A percentile compares a stretch with the other conserved stretches of the same genome.
phyloP scores from a whole-genome alignment of 2,888 invertebrate genomes.

The Unio delphinus region DNA sequence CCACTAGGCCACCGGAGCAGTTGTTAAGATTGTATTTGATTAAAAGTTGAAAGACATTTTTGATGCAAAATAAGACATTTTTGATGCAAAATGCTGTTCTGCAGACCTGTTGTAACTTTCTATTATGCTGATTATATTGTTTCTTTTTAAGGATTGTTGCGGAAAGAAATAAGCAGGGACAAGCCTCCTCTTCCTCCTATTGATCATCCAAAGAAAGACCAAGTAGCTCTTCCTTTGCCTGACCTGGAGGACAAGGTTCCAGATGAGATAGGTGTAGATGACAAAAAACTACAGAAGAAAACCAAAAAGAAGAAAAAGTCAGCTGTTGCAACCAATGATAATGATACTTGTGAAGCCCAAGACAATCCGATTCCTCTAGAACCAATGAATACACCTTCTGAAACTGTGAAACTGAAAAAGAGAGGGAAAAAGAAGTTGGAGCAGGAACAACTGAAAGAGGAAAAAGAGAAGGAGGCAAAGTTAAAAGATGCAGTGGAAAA shows the following conservation, averaged over 20 bases:
- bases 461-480: conserved; percentile 11
- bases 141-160: conserved; percentile 27
- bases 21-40: too few relatives aligned
- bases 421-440: conserved; percentile 16
- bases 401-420: conserved; percentile 13
- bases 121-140: too few relatives aligned
- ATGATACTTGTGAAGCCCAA: conserved; percentile 8
- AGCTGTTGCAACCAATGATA: too few relatives aligned
- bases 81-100: too few relatives aligned
- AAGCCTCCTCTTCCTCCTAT: conserved; percentile 34
- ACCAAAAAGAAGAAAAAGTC: conserved; percentile 19
- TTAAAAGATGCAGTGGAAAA: conserved; percentile 10
- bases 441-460: conserved; percentile 21
- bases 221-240: conserved; percentile 12
- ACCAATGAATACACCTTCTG: conserved; percentile 12
- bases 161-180: conserved; percentile 32
- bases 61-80: too few relatives aligned
- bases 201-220: conserved; percentile 10
- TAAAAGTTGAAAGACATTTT: too few relatives aligned
- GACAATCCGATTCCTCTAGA: conserved; percentile 2
- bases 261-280: conserved; percentile 13
- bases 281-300: conserved; percentile 26
- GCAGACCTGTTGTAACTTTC: too few relatives aligned
- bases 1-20: too few relatives aligned
- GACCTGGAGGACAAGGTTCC: conserved; percentile 13